A percentile compares a stretch with the other conserved stretches of the same genome.
Conservation (phyloP, 1,140 invertebrate genomes). For the Stratiolaelaps scimitus region DNA sequence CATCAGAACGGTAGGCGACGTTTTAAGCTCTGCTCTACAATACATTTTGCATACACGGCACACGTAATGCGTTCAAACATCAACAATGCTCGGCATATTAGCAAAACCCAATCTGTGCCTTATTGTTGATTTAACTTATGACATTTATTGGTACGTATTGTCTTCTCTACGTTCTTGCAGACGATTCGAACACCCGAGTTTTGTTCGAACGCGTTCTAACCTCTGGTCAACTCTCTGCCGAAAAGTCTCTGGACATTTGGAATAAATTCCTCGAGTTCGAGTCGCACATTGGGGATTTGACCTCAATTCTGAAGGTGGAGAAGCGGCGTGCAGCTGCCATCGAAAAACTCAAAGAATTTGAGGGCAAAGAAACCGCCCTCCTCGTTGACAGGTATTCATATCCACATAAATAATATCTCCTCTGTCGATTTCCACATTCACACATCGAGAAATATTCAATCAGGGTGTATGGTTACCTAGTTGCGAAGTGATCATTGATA, state of each 20-base stretch:
- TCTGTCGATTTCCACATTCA: too few relatives aligned
- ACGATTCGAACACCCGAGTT: conserved; percentile 97
- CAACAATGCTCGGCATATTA: too few relatives aligned
- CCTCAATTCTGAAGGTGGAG: conserved; percentile 96
- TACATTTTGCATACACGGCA: conserved; percentile 3
- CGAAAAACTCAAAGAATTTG: conserved; percentile 90
- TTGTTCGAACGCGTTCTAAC: conserved; percentile 91
- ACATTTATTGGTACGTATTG: conserved; percentile 14
- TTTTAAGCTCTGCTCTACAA: conserved; percentile 17
- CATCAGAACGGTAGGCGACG: conserved; percentile 74
- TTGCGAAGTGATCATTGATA: too few relatives aligned
- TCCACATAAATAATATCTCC: too few relatives aligned
- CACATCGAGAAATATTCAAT: too few relatives aligned
- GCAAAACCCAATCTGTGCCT: too few relatives aligned
- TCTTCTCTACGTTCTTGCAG: conserved; percentile 46
- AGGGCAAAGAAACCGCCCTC: conserved; percentile 89
- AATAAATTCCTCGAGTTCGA: conserved; percentile 96
- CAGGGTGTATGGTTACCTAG: too few relatives aligned
- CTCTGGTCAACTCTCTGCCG: conserved; percentile 73
- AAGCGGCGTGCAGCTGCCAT: conserved; percentile 75
- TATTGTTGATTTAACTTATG: too few relatives aligned
- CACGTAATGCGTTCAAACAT: too few relatives aligned
- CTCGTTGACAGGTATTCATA: conserved; percentile 60
- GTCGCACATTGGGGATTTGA: conserved; percentile 91
- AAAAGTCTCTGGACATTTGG: conserved; percentile 96